Conservation (phyloP, 2,113 vertebrate species). For the Ailuropoda melanoleuca region DNA sequence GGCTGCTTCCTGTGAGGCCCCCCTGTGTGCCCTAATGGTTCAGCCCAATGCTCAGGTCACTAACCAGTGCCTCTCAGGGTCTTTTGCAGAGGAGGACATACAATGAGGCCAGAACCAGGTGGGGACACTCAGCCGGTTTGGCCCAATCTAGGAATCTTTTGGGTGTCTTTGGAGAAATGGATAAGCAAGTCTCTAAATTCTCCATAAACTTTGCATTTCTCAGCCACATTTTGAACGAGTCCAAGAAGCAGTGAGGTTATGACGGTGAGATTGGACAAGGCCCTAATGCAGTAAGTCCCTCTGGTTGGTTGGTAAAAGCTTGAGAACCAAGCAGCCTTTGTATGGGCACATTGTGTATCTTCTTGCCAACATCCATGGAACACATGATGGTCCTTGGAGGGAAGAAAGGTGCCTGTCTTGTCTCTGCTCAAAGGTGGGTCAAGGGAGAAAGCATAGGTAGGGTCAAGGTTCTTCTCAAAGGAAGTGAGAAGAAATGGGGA, state of each 20-base stretch:
- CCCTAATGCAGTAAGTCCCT: neutral
- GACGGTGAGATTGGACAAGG: too few species aligned
- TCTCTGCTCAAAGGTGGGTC: neutral
- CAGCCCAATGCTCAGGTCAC: too few species aligned
- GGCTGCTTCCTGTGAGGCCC: neutral
- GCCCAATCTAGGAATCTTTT: neutral
- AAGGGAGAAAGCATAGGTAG: neutral
- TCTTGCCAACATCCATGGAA: neutral
- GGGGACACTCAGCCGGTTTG: neutral
- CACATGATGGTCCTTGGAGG: neutral
- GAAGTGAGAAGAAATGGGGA: neutral
- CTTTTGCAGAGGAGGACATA: neutral
- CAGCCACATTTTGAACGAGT: neutral
- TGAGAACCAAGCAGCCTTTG: neutral
- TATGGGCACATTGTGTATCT: neutral
- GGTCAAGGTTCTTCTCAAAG: neutral
- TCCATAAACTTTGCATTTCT: neutral
- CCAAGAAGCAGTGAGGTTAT: neutral
- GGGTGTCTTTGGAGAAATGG: neutral
- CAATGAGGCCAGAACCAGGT: too few species aligned
- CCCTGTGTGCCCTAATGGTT: neutral
- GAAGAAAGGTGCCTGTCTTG: neutral
- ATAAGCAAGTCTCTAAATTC: neutral
- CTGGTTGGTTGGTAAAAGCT: neutral
- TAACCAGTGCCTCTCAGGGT: neutral